A percentile compares a stretch with the other conserved stretches of the same genome.
Conservation (phyloP, 2,797 vertebrate species). For the Urosaurus nigricauda region DNA sequence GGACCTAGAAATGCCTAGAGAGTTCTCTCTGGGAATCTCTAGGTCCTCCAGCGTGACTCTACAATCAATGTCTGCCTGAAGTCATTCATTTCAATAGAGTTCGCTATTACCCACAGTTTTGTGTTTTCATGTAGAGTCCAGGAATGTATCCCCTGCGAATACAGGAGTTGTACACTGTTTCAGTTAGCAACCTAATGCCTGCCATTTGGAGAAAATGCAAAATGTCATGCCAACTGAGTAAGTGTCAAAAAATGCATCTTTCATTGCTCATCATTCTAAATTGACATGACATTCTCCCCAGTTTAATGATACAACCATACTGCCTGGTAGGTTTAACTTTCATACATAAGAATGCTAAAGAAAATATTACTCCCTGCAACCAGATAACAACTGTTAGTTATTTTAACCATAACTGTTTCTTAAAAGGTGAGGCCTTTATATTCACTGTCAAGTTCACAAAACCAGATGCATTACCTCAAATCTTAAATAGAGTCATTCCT, state of each 20-base stretch:
- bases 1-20: too few relatives aligned
- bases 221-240: neutral
- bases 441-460: slow-evolving; percentile 50
- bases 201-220: neutral
- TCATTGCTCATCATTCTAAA: neutral
- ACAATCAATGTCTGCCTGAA: too few relatives aligned
- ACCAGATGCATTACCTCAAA: slow-evolving; percentile 59
- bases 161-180: neutral
- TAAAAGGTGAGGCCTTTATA: slow-evolving; percentile 42
- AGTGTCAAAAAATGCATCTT: slow-evolving; percentile 4
- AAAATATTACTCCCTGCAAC: slow-evolving; percentile 48
- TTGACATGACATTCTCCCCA: neutral
- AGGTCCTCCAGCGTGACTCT: too few relatives aligned
- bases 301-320: neutral
- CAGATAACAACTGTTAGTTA: slow-evolving; percentile 15
- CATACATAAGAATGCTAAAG: slow-evolving; percentile 27
- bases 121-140: too few relatives aligned
- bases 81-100: too few relatives aligned
- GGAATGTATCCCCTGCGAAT: too few relatives aligned
- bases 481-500: slow-evolving; percentile 62
- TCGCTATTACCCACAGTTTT: too few relatives aligned
- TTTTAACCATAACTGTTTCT: slow-evolving; percentile 19
- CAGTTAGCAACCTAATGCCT: neutral
- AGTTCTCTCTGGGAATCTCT: too few relatives aligned
- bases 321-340: neutral